phyloP scores from a whole-genome alignment of 2,113 vertebrate species.

The Aspidoscelis tigris region DNA sequence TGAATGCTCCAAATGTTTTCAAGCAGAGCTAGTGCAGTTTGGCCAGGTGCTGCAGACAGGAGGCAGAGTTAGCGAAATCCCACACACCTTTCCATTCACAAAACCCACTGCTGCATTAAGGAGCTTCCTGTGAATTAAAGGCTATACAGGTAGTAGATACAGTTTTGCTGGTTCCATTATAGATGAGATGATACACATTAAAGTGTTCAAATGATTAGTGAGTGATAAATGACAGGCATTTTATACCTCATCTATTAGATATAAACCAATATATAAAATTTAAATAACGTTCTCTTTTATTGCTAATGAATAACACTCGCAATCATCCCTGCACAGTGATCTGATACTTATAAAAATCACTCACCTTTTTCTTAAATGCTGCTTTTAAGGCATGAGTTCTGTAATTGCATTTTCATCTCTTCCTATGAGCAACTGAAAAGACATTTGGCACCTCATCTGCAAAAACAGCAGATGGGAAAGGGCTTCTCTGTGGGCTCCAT shows the following conservation, averaged over 20 bases:
- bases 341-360: constrained; percentile 54
- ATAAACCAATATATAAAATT: constrained; percentile 60
- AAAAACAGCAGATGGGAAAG: constrained; percentile 78
- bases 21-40: background rate
- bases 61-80: background rate
- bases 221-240: constrained; percentile 36
- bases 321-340: constrained; percentile 60
- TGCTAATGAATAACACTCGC: constrained; percentile 59
- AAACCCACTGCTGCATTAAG: background rate
- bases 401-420: constrained; percentile 71
- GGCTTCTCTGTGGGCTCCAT: constrained; percentile 70
- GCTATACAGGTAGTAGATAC: background rate
- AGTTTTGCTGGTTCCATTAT: constrained; percentile 13
- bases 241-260: constrained; percentile 39
- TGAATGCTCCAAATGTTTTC: background rate
- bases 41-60: background rate
- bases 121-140: background rate
- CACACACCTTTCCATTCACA: background rate
- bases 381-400: constrained; percentile 68
- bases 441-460: constrained; percentile 80
- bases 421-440: constrained; percentile 71
- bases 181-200: constrained; percentile 2
- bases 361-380: constrained; percentile 63
- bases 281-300: constrained; percentile 51
- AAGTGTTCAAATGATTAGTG: constrained; percentile 19